phyloP scores from a whole-genome alignment of 2,113 vertebrate genomes.

The Alces alces region DNA sequence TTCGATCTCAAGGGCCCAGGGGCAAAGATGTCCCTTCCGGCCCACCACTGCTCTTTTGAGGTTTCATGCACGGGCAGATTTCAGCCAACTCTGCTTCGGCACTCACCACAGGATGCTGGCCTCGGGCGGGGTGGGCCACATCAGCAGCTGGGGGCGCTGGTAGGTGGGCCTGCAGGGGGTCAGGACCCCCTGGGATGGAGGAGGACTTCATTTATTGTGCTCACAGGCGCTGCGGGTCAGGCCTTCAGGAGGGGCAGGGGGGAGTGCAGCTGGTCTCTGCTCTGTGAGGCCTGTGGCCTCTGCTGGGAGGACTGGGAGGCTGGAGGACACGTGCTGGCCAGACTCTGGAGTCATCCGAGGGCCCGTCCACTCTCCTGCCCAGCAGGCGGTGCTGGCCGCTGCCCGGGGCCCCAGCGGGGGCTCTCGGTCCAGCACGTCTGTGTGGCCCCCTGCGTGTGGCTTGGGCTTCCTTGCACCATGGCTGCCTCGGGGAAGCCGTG shows the following conservation, averaged over 20 bases:
- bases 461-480: neutral
- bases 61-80: neutral
- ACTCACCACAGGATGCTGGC: neutral
- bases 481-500: neutral
- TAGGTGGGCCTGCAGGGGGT: neutral
- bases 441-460: neutral
- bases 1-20: neutral
- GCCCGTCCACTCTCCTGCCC: rapidly evolving
- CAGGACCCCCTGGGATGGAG: neutral
- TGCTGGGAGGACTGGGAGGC: neutral
- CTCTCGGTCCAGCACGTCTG: neutral
- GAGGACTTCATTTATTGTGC: neutral
- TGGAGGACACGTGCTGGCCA: rapidly evolving
- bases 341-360: neutral
- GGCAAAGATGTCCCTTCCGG: neutral
- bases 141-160: neutral
- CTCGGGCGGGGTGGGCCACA: neutral
- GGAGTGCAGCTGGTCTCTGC: rapidly evolving
- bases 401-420: neutral
- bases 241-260: neutral
- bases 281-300: rapidly evolving
- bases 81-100: neutral
- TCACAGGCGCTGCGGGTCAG: rapidly evolving
- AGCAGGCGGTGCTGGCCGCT: neutral
- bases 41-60: neutral